A percentile compares a stretch with the other conserved stretches of the same genome.
phyloP scores from a whole-genome alignment of 2,113 vertebrate genomes.

The Amblyornis subalaris region DNA sequence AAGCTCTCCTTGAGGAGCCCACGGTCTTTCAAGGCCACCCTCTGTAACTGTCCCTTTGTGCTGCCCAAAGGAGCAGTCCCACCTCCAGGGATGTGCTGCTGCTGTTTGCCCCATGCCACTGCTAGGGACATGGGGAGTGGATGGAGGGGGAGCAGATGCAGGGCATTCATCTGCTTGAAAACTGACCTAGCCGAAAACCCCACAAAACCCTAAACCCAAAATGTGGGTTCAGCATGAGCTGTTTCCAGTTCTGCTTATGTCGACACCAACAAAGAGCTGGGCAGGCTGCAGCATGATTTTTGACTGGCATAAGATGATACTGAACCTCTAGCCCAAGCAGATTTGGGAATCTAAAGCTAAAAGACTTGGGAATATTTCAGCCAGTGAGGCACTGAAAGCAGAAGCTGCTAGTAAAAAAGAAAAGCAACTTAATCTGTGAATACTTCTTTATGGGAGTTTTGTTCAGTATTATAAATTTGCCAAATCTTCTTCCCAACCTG shows the following conservation, averaged over 20 bases:
- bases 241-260: not conserved
- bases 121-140: not conserved
- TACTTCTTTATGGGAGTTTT: not conserved
- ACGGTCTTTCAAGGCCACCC: accelerated
- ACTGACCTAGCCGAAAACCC: not conserved
- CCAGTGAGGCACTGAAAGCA: not conserved
- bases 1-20: not conserved
- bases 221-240: accelerated
- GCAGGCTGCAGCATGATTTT: not conserved
- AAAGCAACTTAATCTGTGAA: not conserved
- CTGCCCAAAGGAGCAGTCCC: not conserved
- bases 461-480: not conserved
- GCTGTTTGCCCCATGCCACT: not conserved
- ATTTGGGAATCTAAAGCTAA: not conserved
- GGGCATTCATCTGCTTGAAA: not conserved
- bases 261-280: not conserved
- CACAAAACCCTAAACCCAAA: not conserved
- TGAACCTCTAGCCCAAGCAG: not conserved
- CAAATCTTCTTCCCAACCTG: not conserved
- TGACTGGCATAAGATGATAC: not conserved
- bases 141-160: not conserved
- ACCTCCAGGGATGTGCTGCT: not conserved
- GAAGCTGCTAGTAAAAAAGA: not conserved
- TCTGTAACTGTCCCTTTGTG: not conserved
- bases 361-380: not conserved